A percentile compares a stretch with the other conserved stretches of the same genome.
phyloP scores from a whole-genome alignment of 2,888 invertebrate species.

The Eulithis prunata region DNA sequence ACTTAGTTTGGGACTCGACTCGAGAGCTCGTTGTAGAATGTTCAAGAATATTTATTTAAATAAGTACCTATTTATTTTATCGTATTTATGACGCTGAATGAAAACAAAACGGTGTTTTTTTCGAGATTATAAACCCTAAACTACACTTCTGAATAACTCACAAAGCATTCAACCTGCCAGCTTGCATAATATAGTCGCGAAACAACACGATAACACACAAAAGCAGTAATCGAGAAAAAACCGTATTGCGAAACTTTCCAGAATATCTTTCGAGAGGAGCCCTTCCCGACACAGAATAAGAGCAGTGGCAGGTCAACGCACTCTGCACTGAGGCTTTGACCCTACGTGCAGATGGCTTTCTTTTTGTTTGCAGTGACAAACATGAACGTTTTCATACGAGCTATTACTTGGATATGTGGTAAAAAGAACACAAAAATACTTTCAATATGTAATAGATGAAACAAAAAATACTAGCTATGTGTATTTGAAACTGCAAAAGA shows the following conservation, averaged over 20 bases:
- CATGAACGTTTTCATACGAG: no score
- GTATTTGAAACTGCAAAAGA: no score
- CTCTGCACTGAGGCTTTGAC: slow-evolving; percentile 35
- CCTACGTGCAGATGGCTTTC: background rate
- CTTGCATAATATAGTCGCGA: slow-evolving; percentile 5
- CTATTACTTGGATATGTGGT: no score
- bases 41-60: no score
- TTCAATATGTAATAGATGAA: no score
- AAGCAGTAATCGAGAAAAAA: slow-evolving; percentile 3
- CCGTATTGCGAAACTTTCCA: slow-evolving; percentile 38
- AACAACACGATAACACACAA: background rate
- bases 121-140: background rate
- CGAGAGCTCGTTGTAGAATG: no score
- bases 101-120: no score
- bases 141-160: background rate
- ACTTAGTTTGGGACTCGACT: no score
- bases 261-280: slow-evolving; percentile 54
- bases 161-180: slow-evolving; percentile 6
- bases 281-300: slow-evolving; percentile 16
- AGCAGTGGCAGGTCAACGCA: slow-evolving; percentile 45
- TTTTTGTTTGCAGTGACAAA: background rate
- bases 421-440: no score
- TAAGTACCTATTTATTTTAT: no score
- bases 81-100: no score
- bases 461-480: no score